phyloP scores from a whole-genome alignment of 2,888 invertebrate genomes.

The Xylota sylvarum region DNA sequence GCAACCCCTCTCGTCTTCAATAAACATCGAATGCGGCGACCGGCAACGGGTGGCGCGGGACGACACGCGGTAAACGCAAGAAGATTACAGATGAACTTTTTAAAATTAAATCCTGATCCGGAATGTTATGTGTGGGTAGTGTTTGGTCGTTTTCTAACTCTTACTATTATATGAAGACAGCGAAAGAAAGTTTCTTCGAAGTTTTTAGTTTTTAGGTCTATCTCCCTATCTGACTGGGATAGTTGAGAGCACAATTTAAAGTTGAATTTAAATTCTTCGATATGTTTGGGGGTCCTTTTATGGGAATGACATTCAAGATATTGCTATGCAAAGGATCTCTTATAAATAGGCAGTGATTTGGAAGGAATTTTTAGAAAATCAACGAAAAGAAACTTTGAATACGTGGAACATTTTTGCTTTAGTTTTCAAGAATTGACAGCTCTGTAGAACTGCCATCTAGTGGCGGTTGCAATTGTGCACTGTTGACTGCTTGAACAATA shows the following conservation, averaged over 20 bases:
- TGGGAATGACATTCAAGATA: conserved; percentile 22
- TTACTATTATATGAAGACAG: conserved; percentile 27
- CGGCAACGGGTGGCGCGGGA: background rate
- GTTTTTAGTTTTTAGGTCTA: conserved; percentile 42
- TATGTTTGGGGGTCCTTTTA: background rate
- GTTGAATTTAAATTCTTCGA: conserved; percentile 46
- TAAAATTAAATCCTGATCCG: conserved; percentile 69
- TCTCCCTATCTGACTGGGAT: background rate
- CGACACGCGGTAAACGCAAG: conserved; percentile 31
- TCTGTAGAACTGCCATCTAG: too few species aligned
- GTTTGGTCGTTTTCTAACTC: conserved; percentile 38
- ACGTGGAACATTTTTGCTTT: too few species aligned
- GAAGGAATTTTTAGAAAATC: too few species aligned
- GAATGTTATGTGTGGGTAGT: conserved; percentile 56
- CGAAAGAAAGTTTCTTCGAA: background rate
- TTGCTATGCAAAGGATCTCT: background rate
- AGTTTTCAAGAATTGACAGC: too few species aligned
- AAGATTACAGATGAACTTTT: conserved; percentile 74
- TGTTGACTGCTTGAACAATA: too few species aligned
- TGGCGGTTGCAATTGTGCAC: too few species aligned
- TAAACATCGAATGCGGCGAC: conserved; percentile 62
- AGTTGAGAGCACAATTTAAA: conserved; percentile 37
- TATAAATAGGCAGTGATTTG: background rate
- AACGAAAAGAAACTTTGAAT: too few species aligned
- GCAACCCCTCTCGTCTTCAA: conserved; percentile 70